Base-by-base conservation (phyloP, 2,888 invertebrate species). In the Alsophila aescularia region DNA sequence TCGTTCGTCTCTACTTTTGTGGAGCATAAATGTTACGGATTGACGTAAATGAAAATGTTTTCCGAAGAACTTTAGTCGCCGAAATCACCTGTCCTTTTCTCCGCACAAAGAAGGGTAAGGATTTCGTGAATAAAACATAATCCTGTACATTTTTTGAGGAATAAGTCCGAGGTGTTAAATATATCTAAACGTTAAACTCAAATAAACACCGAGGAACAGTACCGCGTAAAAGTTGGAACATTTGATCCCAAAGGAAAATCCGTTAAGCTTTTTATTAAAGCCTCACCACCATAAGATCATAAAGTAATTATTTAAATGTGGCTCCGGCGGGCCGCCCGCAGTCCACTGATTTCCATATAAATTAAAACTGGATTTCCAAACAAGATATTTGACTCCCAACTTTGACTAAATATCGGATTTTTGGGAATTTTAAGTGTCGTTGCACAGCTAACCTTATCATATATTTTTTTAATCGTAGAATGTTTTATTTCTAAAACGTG, bases 331-430 rank as follows among this genome's bases (percentile, higher is more conserved):
- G 66, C 60, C 66, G 66, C 66, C 62, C 63, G 65, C 74, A 70
- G 64, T 72, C 75, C 71, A 57, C 67, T 60, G 59, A 88, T 88
- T 87, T 80, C 73, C 88, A 88, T 88, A 83, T 85, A 87, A 85
- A 88, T 88, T 85, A 85, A 82, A 85, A 75, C 64, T 70, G 73
- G 72, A 66, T 79, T 77, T 75, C 65, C 69, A 79, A 83, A 84
- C 79, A 81, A 76, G 77, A 75, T 77, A 78, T 82, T 85, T 77
- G 72, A 83, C 79, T 75, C 69, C 73, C 67, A 74, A 63, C 66
- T 68, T 63, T 64, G 55, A 62, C 62, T 58, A 62, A 45, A 66
- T 67, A 73, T 67, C 58, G 41, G 48, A 51, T 66, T 69, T 69
- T 62, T 60, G 58, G 48, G 36, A 52, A 55, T 64, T 66, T 66